Evolutionary conservation across 2,797 vertebrate genomes (phyloP), one percentile per base, ranked within the genome.

Genomic region (Hephaestus fuliginosus): DNA sequence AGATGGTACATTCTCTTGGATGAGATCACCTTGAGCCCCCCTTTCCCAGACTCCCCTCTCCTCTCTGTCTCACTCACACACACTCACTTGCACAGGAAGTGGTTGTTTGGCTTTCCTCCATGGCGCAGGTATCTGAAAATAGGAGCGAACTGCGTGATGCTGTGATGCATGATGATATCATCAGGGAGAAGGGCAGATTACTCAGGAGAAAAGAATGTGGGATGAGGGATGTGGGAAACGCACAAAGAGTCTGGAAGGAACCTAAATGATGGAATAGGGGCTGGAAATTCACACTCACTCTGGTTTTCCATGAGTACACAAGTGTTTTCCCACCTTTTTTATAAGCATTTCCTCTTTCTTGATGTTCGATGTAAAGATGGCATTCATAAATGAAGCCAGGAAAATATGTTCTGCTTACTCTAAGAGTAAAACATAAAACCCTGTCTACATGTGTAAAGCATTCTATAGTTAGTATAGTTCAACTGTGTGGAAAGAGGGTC

Each of bases 151-250:
- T 89, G 90, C 71, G 51, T 91, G 91, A 92, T 73, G 84, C 86
- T 87, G 87, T 95, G 92, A 95, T 90, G 89, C 93, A 92, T 74
- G 77, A 82, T 95, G 92, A 93, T 89, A 91, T 95, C 95, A 94
- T 90, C 84, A 66, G 67, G 82, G 81, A 91, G 88, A 93, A 91
- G 89, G 84, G 79, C 86, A 82, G 85, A 92, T 92, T 92, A 90
- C 87, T 93, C 88, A 91, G 86, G 80, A 90, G 80, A 76, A 25
- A 80, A 84, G 88, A 87, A 91, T 91, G 90, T 91, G 81, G 89
- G 86, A 87, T 89, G 85, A 82, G 80, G 87, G 90, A 91, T 89
- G 89, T 89, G 87, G 88, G 87, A 91, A 92, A 89, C 22, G 17
- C 74, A 82, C 83, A 79, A 76, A 82, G 76, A 75, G 65, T 30